These are phyloP conservation scores for Eupithecia dodoneata DNA, from an alignment of 2,888 invertebrate species.

Conservation along the genomic window DNA sequence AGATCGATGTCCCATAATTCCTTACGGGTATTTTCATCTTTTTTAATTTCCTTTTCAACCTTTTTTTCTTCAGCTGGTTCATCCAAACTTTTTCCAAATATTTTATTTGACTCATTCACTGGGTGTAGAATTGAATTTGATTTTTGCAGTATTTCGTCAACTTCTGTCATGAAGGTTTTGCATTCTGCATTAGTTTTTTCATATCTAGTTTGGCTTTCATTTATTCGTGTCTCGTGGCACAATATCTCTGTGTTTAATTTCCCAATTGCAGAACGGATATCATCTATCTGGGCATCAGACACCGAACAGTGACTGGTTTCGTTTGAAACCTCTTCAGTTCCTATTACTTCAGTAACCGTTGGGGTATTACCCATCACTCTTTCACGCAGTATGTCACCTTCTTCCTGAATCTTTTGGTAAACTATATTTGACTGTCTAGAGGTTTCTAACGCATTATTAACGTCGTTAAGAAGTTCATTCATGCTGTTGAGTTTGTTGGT, in stretches of 20 bases:
- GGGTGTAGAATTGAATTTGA: slow-evolving; percentile 73
- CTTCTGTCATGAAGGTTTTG: slow-evolving; percentile 72
- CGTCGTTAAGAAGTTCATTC: slow-evolving; percentile 77
- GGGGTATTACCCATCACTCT: slow-evolving; percentile 28
- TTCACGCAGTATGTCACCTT: slow-evolving; percentile 53
- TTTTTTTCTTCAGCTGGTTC: slow-evolving; percentile 30
- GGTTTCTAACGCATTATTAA: slow-evolving; percentile 74
- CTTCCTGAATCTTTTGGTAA: slow-evolving; percentile 70
- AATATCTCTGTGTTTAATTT: slow-evolving; percentile 69
- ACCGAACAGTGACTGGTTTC: slow-evolving; percentile 46
- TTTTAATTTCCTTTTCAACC: slow-evolving; percentile 31
- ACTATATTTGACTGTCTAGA: slow-evolving; percentile 71
- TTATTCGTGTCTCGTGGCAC: slow-evolving; percentile 71
- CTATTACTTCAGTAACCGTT: slow-evolving; percentile 38
- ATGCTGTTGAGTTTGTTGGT: slow-evolving; percentile 79
- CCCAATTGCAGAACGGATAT: slow-evolving; percentile 70
- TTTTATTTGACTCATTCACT: slow-evolving; percentile 35
- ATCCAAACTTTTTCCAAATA: slow-evolving; percentile 34
- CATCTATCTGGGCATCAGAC: slow-evolving; percentile 66
- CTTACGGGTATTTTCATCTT: slow-evolving; percentile 53
- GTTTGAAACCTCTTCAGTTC: slow-evolving; percentile 31
- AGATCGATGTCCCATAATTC: slow-evolving; percentile 67
- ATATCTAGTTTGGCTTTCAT: slow-evolving; percentile 65
- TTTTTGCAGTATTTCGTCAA: slow-evolving; percentile 69
- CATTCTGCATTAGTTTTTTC: slow-evolving; percentile 72